Evolutionary conservation across 2,113 vertebrate genomes (phyloP).

Genomic region (Platanista minor): DNA sequence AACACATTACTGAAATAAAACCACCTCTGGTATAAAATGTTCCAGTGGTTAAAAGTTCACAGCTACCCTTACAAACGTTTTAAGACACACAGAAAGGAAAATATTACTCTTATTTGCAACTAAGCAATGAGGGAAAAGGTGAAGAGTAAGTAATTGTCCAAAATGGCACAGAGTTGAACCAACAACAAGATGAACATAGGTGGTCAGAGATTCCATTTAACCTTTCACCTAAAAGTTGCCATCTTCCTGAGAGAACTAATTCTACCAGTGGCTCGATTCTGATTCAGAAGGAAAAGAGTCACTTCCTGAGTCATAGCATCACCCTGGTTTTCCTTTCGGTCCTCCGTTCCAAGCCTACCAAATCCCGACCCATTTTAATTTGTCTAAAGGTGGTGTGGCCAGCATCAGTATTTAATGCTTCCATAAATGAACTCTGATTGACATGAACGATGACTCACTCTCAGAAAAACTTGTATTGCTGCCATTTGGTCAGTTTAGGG

Average conservation of each 20-base stretch:
- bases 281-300: conserved; percentile 45
- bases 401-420: conserved; percentile 45
- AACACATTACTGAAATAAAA: conserved; percentile 1
- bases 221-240: conserved; percentile 51
- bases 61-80: conserved; percentile 37
- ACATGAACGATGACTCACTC: conserved; percentile 45
- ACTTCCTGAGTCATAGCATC: conserved; percentile 61
- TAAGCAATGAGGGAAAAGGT: background rate
- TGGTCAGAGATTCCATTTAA: conserved; percentile 41
- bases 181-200: background rate
- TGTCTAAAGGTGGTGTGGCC: conserved; percentile 46
- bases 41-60: conserved; percentile 40
- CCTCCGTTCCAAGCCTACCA: conserved; percentile 30
- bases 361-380: conserved; percentile 63
- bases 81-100: conserved; percentile 36
- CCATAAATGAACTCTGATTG: conserved; percentile 54
- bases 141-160: background rate
- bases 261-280: background rate
- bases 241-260: background rate
- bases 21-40: background rate
- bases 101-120: background rate
- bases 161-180: background rate
- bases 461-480: conserved; percentile 21
- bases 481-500: conserved; percentile 60
- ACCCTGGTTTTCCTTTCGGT: conserved; percentile 51